A percentile compares a stretch with the other conserved stretches of the same genome.
These are phyloP conservation scores for Actinopyga echinites DNA, from an alignment of 53 echinoderm and acorn worm genomes.

Conservation along the genomic window DNA sequence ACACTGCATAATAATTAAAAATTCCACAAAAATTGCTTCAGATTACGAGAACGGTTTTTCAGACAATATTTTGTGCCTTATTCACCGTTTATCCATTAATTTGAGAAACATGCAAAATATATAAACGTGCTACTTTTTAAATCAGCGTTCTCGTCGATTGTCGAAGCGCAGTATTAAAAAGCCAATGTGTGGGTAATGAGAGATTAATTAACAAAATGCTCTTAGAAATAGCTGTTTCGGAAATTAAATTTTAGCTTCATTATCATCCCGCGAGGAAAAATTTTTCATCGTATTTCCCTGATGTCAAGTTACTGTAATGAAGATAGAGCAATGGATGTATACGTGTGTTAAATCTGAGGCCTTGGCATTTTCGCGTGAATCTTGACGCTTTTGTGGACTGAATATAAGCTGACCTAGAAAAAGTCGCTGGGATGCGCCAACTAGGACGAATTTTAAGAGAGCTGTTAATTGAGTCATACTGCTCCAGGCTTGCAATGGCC, in stretches of 20 bases:
- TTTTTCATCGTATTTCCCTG: neutral
- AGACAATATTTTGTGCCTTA: too few relatives aligned
- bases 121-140: too few relatives aligned
- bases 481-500: neutral
- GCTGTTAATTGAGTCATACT: conserved; percentile 27
- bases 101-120: too few relatives aligned
- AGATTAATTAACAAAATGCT: neutral
- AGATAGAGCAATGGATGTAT: neutral
- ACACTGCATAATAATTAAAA: too few relatives aligned
- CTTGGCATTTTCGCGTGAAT: conserved; percentile 17
- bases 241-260: conserved; percentile 13
- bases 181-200: too few relatives aligned
- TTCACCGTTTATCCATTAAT: too few relatives aligned
- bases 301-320: neutral
- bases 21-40: too few relatives aligned
- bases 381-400: conserved; percentile 17
- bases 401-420: conserved; percentile 30
- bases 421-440: conserved; percentile 10
- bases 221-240: neutral
- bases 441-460: conserved; percentile 2
- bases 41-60: too few relatives aligned
- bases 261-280: neutral
- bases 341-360: conserved; percentile 5
- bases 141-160: too few relatives aligned
- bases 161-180: too few relatives aligned